These are phyloP conservation scores for Acronicta psi DNA, from an alignment of 2,888 invertebrate genomes.

Conservation along the genomic window DNA sequence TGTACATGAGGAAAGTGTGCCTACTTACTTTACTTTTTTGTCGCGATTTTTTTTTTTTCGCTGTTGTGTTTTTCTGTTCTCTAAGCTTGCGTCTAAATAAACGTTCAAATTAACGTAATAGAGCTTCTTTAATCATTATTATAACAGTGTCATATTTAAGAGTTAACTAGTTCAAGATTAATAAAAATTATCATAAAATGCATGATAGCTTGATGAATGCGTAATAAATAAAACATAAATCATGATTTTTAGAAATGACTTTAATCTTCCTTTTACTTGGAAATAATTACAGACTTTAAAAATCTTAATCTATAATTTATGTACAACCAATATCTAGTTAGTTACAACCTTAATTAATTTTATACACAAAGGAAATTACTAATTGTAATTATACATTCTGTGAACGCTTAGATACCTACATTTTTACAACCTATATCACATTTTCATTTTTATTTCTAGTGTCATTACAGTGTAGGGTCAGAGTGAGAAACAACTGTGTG, in stretches of 20 bases:
- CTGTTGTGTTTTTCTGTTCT: too few relatives aligned
- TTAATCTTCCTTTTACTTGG: constrained; percentile 83
- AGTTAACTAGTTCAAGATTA: too few relatives aligned
- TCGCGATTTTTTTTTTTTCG: constrained; percentile 12
- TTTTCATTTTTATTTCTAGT: constrained; percentile 83
- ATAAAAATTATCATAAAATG: too few relatives aligned
- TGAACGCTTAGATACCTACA: constrained; percentile 76
- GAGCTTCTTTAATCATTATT: too few relatives aligned
- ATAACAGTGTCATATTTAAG: too few relatives aligned
- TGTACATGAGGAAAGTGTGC: constrained; percentile 13
- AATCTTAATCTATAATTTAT: constrained; percentile 86
- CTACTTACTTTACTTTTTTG: constrained; percentile 16
- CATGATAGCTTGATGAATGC: too few relatives aligned
- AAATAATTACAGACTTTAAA: constrained; percentile 88
- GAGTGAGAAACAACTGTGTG: constrained; percentile 33
- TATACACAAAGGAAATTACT: constrained; percentile 73
- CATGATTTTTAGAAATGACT: constrained; percentile 83
- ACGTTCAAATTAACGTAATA: too few relatives aligned
- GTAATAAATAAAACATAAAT: constrained; percentile 42
- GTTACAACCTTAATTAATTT: constrained; percentile 76
- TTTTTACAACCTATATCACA: constrained; percentile 89
- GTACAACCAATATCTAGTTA: constrained; percentile 78
- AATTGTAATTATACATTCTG: constrained; percentile 74
- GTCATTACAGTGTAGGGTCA: constrained; percentile 49
- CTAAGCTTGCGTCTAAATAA: too few relatives aligned